A percentile compares a stretch with the other conserved stretches of the same genome.
Evolutionary conservation across 2,113 vertebrate genomes (phyloP).

Genomic region (Sakesphorus luctuosus): DNA sequence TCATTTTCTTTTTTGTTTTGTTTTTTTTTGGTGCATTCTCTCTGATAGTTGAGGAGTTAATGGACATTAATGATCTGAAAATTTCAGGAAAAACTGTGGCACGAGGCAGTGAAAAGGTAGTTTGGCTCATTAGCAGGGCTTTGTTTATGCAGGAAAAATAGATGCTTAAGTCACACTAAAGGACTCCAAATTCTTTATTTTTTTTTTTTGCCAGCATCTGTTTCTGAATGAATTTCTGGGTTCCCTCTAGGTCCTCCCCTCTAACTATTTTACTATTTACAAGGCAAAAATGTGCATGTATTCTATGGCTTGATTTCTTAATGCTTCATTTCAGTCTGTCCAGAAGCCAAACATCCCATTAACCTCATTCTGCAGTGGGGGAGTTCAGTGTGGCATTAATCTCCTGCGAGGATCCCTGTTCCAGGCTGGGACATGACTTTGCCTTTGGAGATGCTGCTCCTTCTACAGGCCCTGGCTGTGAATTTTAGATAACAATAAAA

Average conservation of each 20-base stretch:
- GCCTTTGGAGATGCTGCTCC: neutral
- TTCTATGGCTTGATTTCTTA: neutral
- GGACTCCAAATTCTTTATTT: neutral
- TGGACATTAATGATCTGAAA: neutral
- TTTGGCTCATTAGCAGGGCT: neutral
- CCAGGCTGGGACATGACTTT: neutral
- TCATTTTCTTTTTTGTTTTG: neutral
- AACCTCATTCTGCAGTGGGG: neutral
- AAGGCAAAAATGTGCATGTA: neutral
- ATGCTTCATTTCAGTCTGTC: neutral
- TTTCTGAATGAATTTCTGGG: neutral
- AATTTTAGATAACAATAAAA: neutral
- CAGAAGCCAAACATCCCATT: neutral
- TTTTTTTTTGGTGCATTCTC: neutral
- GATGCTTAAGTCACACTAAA: neutral
- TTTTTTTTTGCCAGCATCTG: neutral
- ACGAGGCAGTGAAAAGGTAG: neutral
- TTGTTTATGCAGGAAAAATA: neutral
- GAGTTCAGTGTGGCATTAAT: neutral
- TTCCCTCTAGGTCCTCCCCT: neutral
- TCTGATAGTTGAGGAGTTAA: slow-evolving; percentile 52
- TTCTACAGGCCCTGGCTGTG: neutral
- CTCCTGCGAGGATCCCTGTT: neutral
- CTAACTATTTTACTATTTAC: neutral
- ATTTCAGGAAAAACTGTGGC: neutral